Evolutionary conservation across 2,113 vertebrate species (phyloP).

Genomic region (Oreotragus oreotragus): DNA sequence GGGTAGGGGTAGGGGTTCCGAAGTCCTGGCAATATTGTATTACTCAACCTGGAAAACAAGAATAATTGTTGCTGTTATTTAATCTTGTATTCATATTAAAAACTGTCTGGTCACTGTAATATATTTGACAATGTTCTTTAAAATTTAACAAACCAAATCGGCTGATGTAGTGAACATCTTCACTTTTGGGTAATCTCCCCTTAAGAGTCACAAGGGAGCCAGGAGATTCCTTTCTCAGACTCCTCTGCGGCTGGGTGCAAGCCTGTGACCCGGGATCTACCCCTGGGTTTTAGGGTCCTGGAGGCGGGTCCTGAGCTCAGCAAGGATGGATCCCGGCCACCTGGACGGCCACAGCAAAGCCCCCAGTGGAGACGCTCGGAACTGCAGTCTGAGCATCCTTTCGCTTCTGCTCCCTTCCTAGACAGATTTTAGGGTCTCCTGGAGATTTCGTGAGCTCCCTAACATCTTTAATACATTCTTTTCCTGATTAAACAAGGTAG

Average conservation of each 20-base stretch:
- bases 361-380: neutral
- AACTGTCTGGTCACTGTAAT: neutral
- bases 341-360: neutral
- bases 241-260: neutral
- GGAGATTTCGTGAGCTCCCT: neutral
- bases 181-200: neutral
- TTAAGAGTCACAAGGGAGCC: neutral
- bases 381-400: neutral
- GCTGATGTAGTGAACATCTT: neutral
- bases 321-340: neutral
- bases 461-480: neutral
- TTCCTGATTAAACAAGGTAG: neutral
- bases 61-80: neutral
- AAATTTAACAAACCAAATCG: neutral
- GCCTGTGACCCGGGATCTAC: neutral
- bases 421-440: neutral
- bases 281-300: neutral
- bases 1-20: neutral
- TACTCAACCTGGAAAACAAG: neutral
- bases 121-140: conserved; percentile 11
- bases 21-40: neutral
- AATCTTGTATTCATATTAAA: neutral
- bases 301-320: neutral
- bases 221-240: neutral
- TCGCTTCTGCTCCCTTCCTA: neutral